These are phyloP conservation scores for Eufriesea mexicana DNA, from an alignment of 1,140 invertebrate species.

Conservation along the genomic window DNA sequence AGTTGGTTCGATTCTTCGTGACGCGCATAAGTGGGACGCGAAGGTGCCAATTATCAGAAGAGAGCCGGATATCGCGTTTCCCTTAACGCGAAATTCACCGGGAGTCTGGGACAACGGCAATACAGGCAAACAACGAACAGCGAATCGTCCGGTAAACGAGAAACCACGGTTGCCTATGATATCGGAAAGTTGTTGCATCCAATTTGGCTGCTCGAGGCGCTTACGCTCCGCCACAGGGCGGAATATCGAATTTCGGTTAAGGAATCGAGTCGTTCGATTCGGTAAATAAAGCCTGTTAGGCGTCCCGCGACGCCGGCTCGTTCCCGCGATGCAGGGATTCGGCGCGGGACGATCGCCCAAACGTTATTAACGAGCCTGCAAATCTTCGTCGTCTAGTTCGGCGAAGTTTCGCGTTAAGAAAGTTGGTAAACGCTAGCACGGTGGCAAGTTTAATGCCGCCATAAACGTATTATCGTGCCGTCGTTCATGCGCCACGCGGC, in stretches of 20 bases:
- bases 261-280: slow-evolving; percentile 33
- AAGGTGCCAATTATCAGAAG: not conserved
- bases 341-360: not conserved
- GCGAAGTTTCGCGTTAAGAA: slow-evolving; percentile 55
- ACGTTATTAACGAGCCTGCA: slow-evolving; percentile 27
- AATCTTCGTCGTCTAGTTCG: not conserved
- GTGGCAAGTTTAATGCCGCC: slow-evolving; percentile 68
- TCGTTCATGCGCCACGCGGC: slow-evolving; percentile 40
- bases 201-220: slow-evolving; percentile 36
- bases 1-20: too few species aligned
- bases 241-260: slow-evolving; percentile 50
- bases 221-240: not conserved
- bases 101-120: not conserved
- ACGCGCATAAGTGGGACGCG: too few species aligned
- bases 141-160: slow-evolving; percentile 20
- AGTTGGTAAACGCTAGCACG: slow-evolving; percentile 53
- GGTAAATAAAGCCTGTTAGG: slow-evolving; percentile 18
- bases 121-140: not conserved
- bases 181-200: slow-evolving; percentile 53
- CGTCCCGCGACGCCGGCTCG: not conserved
- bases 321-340: not conserved
- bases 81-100: not conserved
- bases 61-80: not conserved
- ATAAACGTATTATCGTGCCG: slow-evolving; percentile 70
- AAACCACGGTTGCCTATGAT: slow-evolving; percentile 12